phyloP scores from a whole-genome alignment of 2,113 vertebrate genomes.

The Gymnobelideus leadbeateri region DNA sequence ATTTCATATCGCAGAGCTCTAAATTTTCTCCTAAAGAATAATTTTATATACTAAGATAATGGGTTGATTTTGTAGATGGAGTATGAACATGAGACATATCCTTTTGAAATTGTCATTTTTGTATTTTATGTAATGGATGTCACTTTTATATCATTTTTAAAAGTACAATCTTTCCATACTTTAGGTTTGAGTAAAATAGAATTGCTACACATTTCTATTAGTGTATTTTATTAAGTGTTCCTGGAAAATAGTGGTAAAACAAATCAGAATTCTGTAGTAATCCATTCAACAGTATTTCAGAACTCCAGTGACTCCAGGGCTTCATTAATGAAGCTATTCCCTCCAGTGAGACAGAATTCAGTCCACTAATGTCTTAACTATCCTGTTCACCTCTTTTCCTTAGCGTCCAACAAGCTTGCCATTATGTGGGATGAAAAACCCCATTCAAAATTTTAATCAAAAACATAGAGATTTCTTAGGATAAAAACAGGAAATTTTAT shows the following conservation, averaged over 20 bases:
- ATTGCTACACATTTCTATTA: slow-evolving; percentile 46
- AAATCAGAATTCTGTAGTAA: slow-evolving; percentile 14
- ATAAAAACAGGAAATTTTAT: no score
- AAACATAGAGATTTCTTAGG: no score
- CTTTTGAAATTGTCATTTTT: neutral
- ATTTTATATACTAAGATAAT: slow-evolving; percentile 16
- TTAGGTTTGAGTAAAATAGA: neutral
- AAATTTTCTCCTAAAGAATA: slow-evolving; percentile 16
- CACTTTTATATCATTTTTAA: slow-evolving; percentile 47
- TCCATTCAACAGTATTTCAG: slow-evolving; percentile 21
- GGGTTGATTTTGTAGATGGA: slow-evolving; percentile 3
- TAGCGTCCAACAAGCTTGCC: neutral
- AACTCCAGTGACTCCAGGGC: neutral
- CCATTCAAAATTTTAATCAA: no score
- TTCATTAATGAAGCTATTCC: neutral
- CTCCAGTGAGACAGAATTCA: neutral
- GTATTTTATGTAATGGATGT: slow-evolving; percentile 4
- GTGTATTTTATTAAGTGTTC: slow-evolving; percentile 42
- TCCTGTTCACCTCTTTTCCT: neutral
- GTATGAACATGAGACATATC: neutral
- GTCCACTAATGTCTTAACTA: neutral
- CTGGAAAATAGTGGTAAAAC: slow-evolving; percentile 13
- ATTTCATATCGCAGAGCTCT: slow-evolving; percentile 39
- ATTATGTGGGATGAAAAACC: no score
- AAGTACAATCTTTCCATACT: neutral